Percentiles rank a stretch among this genome's conserved stretches.
Evolutionary conservation across 2,888 invertebrate genomes (phyloP).

Genomic region (Herminia tarsipennalis): DNA sequence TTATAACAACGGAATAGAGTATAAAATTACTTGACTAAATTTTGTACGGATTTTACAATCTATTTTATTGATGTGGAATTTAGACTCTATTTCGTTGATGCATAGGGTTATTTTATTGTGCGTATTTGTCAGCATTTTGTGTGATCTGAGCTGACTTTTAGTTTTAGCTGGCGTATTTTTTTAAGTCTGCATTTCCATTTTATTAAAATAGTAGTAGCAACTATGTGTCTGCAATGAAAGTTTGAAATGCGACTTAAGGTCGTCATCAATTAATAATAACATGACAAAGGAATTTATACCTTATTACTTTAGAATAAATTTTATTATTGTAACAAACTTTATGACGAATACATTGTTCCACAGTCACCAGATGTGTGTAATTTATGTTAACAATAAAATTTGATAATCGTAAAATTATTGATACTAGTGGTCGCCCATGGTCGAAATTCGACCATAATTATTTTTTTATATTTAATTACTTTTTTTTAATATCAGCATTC

Average conservation of each 20-base stretch:
- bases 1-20: slow-evolving; percentile 2
- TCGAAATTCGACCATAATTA: too few species aligned
- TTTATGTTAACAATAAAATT: too few species aligned
- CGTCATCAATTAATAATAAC: neutral
- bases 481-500: too few species aligned
- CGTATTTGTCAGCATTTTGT: slow-evolving; percentile 1
- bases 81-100: neutral
- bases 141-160: slow-evolving; percentile 3
- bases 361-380: neutral
- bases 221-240: slow-evolving; percentile 13
- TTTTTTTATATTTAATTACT: too few species aligned
- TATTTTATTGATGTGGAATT: neutral
- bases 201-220: slow-evolving; percentile 30
- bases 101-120: slow-evolving; percentile 4
- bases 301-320: slow-evolving; percentile 1
- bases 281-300: slow-evolving; percentile 12
- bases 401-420: too few species aligned
- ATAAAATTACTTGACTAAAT: neutral
- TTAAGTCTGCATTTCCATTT: slow-evolving; percentile 45
- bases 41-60: neutral
- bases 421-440: too few species aligned
- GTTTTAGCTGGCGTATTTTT: slow-evolving; percentile 19
- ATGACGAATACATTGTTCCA: neutral
- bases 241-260: slow-evolving; percentile 14
- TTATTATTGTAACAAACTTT: neutral